Base-by-base conservation (phyloP, 2,888 invertebrate species). In the Blastobasis lacticolella region DNA sequence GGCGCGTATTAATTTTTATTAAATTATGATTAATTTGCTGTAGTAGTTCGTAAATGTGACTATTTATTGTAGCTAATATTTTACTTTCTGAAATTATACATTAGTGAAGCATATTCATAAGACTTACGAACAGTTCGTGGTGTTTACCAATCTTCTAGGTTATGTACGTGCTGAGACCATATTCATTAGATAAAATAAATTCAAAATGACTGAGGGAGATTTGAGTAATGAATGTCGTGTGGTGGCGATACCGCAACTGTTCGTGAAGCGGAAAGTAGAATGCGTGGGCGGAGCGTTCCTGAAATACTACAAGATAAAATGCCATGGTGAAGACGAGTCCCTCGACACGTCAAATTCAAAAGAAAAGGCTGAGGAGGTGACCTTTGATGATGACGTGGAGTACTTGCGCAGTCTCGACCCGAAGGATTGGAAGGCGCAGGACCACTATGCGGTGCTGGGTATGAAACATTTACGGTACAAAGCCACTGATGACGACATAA, bases 361-460 rank as follows among this genome's bases (percentile, higher is more conserved):
- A 56, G 85, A 86, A 59, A 86, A 88, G 60, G 71, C 81, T 5
- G 81, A 84, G 53, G 87, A 87, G 66, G 75, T 83, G 10, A 72
- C 78, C 44, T 87, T 88, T 56, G 85, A 94, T 57, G 94, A 94
- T 63, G 94, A 97, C 79, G 91, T 96, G 6, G 91, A 92, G 53
- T 96, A 95, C 76, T 88, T 98, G 57, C 90, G 95, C 60, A 95
- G 95, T 55, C 87, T 98, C 59, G 96, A 98, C 83, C 98, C 98
- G 4, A 97, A 95, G 78, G 95, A 97, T 69, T 99, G 98, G 98
- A 98, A 98, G 89, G 93, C 95, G 67, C 98, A 99, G 85, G 99
- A 99, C 81, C 99, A 99, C 79, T 99, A 99, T 81, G 94, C 94
- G 42, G 97, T 99, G 10, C 88, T 99, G 55, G 99, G 99, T 49